These are phyloP conservation scores for Paracentrotus lividus DNA, from an alignment of 53 echinoderm and acorn worm genomes.

Conservation along the genomic window DNA sequence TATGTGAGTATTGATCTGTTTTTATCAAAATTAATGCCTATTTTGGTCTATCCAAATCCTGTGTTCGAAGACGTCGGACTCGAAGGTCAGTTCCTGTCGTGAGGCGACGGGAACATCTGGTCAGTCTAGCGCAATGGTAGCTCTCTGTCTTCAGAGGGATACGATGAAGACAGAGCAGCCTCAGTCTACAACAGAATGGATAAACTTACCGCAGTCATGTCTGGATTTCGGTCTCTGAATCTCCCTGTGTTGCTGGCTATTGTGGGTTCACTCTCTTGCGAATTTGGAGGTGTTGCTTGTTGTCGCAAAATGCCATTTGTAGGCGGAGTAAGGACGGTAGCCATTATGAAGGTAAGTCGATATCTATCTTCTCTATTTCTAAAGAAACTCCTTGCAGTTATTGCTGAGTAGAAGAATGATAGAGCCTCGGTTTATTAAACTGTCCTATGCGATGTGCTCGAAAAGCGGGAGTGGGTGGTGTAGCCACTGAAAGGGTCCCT, in stretches of 20 bases:
- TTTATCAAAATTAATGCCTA: no score
- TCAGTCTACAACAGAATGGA: no score
- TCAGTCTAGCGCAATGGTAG: no score
- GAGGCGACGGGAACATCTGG: no score
- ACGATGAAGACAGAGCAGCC: no score
- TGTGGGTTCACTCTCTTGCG: constrained; percentile 64
- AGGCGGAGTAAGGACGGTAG: not conserved
- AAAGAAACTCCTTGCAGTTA: not conserved
- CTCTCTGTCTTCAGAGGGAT: no score
- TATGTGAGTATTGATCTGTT: no score
- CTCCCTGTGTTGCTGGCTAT: constrained; percentile 93
- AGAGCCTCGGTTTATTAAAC: no score
- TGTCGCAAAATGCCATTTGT: constrained; percentile 50
- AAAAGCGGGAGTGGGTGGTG: not conserved
- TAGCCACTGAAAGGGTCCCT: not conserved
- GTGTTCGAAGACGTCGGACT: no score
- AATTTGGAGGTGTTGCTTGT: constrained; percentile 62
- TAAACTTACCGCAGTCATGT: constrained; percentile 90
- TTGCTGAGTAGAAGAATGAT: not conserved
- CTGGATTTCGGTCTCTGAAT: constrained; percentile 92
- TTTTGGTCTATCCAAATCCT: no score
- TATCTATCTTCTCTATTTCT: not conserved
- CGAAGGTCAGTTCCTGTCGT: no score
- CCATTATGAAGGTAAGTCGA: constrained; percentile 38
- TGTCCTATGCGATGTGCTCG: no score